Evolutionary conservation across 35 echinoderm and acorn worm species (phyloP), one percentile per base, ranked within the genome.

Genomic region (Anneissia japonica): DNA sequence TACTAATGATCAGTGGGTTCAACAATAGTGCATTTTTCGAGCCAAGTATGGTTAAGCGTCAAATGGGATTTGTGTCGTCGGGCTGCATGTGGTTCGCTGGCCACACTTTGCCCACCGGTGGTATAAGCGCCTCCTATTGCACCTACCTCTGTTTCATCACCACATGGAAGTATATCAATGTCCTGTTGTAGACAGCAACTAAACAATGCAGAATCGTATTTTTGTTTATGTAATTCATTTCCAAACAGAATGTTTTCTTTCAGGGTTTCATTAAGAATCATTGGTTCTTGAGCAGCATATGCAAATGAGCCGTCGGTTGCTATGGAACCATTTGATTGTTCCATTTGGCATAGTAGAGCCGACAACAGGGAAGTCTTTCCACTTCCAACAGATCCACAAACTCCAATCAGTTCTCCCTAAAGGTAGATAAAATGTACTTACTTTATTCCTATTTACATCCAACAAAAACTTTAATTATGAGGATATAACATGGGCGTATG

Each of bases 341-440:
- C 73, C 94, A 97, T 97, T 46, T 97, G 90, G 51, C 92, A 82
- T 21, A 97, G 79, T 9, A 97, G 34, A 30, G 90, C 87, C 39
- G 84, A 92, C 5, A 97, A 72, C 37, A 97, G 90, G 13, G 94
- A 97, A 34, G 86, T 92, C 80, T 97, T 97, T 28, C 94, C 94
- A 72, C 94, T 92, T 30, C 94, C 94, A 30, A 92, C 91, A 21
- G 86, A 72, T 0, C 94, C 94, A 85, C 90, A 92, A 31, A 97
- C 83, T 30, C 94, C 94, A 6, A 97, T 74, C 9, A 97, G 90
- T 74, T 45, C 40, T 4, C 40, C 40, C 40, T 45, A 7, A 45
- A 45, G n/a, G n/a, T n/a, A 45, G 16, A 45, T 45, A 45, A 7
- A 45, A 45, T 45, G 16, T 16, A 45, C 16, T 45, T 45, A 45